A percentile compares a stretch with the other conserved stretches of the same genome.
Conservation (phyloP, 2,888 invertebrate genomes). For the Chymomyza fuscimana region DNA sequence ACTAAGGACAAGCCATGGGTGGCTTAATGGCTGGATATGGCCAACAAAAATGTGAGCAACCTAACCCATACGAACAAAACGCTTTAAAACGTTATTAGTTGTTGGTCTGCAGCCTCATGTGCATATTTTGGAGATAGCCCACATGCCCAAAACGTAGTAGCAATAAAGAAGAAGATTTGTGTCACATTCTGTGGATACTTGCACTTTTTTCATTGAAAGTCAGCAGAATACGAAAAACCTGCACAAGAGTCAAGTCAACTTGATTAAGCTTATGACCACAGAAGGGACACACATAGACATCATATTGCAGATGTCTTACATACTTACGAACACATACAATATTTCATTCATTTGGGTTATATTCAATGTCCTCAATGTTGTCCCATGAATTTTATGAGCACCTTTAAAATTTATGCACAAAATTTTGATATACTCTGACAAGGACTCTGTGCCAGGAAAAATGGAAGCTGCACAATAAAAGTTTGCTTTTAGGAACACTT, state of each 20-base stretch:
- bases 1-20: conserved; percentile 38
- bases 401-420: too few species aligned
- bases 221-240: conserved; percentile 55
- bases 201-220: conserved; percentile 47
- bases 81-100: conserved; percentile 74
- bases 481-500: conserved; percentile 3
- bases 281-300: background rate
- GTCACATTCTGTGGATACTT: conserved; percentile 68
- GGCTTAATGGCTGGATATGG: conserved; percentile 12
- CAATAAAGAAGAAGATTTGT: conserved; percentile 73
- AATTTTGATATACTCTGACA: too few species aligned
- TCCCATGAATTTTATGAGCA: conserved; percentile 13
- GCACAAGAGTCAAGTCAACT: conserved; percentile 59
- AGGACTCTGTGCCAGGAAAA: background rate
- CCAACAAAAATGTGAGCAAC: conserved; percentile 1
- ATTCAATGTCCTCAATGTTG: conserved; percentile 46
- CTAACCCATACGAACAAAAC: conserved; percentile 44
- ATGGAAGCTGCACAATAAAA: conserved; percentile 48
- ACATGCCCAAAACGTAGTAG: conserved; percentile 67
- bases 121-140: background rate
- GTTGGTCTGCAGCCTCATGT: conserved; percentile 65
- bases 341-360: conserved; percentile 30
- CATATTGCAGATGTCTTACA: conserved; percentile 1
- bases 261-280: conserved; percentile 73
- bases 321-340: conserved; percentile 25